Base-by-base conservation (phyloP, 2,888 invertebrate genomes). In the Eupithecia subfuscata region DNA sequence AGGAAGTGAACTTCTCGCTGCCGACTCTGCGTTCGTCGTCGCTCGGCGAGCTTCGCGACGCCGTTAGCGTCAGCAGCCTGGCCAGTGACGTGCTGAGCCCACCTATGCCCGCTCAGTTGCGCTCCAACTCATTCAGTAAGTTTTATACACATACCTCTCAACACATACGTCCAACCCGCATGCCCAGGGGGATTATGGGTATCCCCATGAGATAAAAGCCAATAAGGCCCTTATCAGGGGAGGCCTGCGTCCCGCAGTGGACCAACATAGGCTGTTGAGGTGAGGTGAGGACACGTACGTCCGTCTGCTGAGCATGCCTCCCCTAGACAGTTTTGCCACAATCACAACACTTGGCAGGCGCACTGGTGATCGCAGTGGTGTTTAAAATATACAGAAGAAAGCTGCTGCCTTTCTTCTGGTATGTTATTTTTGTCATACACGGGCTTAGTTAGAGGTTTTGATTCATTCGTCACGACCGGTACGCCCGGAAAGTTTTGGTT, bases 51-150 rank as follows among this genome's bases (percentile, higher is more conserved):
- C 89, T 95, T 1, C 94, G 95, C 76, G 95, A 95, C 76, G 91
- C 88, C 40, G 87, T 91, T 78, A 95, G 94, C 79, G 91, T 91
- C 14, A 91, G 89, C 83, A 93, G 93, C 71, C 86, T 94, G 3
- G 91, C 90, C 34, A 91, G 91, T 76, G 95, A 95, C 77, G 88
- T 92, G 25, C 84, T 95, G 12, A 91, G 92, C 79, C 95, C 94
- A 0, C 94, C 93, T 6, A 88, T 91, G 69, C 91, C 92, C 9
- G 84, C 91, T 73, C 95, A 94, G 80, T 94, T 95, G 76, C 92
- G 96, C 65, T 96, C 96, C 25, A 96, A 96, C 84, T 96, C 96
- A n/a, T 96, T 96, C 91, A 96, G 96, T 96, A 89, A 96, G 96
- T 96, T 16, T 37, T 37, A 37, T 45, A 43, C 2, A 16, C n/a